phyloP scores from a whole-genome alignment of 2,797 vertebrate species.

The Babyrousa celebensis region DNA sequence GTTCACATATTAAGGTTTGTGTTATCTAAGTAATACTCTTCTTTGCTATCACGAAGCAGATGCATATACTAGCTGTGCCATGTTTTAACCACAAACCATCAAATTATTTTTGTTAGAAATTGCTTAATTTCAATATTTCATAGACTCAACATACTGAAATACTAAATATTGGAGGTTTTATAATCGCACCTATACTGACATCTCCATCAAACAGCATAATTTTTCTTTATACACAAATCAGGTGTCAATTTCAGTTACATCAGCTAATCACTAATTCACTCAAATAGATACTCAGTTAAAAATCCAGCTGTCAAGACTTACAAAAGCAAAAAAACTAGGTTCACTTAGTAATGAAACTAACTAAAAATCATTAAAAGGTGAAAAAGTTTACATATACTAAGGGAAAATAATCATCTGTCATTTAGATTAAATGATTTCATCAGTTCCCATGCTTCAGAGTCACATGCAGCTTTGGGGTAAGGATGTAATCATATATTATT shows the following conservation, averaged over 20 bases:
- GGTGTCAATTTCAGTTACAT: background rate
- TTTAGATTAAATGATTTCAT: constrained; percentile 44
- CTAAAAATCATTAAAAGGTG: constrained; percentile 32
- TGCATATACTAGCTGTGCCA: background rate
- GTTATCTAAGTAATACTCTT: background rate
- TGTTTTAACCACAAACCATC: background rate
- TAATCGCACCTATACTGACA: background rate
- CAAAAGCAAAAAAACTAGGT: background rate
- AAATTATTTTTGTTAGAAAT: constrained; percentile 40
- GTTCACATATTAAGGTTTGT: background rate
- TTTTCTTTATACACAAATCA: background rate
- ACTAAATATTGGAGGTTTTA: background rate
- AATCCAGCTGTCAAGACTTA: constrained; percentile 14
- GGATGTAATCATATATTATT: constrained; percentile 69
- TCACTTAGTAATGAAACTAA: constrained; percentile 48
- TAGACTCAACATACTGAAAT: background rate
- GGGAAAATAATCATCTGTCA: constrained; percentile 56
- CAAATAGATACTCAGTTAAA: background rate
- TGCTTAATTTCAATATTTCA: background rate
- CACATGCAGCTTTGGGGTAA: background rate
- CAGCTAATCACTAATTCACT: background rate
- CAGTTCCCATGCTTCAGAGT: background rate
- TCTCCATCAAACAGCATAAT: background rate
- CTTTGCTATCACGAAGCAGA: background rate
- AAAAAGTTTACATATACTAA: background rate